A percentile compares a stretch with the other conserved stretches of the same genome.
These are phyloP conservation scores for Pygathrix nemaeus DNA, from an alignment of 2,113 vertebrate species.

Conservation along the genomic window DNA sequence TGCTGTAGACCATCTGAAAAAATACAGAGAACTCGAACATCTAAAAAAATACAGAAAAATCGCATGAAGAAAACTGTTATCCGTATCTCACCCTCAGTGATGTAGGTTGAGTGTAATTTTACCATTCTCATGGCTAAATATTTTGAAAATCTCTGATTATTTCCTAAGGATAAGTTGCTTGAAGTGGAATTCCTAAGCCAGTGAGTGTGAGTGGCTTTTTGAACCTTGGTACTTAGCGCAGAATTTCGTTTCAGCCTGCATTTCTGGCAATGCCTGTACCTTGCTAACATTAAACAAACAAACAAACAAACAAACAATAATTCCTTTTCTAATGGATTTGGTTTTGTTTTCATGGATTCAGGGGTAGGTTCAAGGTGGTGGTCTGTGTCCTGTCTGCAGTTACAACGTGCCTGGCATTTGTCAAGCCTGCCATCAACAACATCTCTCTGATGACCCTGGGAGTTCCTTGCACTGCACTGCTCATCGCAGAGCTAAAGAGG, in stretches of 20 bases:
- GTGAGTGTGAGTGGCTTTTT: not conserved
- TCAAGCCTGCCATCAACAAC: constrained; percentile 97
- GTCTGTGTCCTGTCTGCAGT: constrained; percentile 94
- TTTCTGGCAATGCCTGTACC: not conserved
- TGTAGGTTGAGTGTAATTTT: not conserved
- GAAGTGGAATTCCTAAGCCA: not conserved
- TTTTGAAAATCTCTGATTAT: constrained; percentile 5
- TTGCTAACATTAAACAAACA: not conserved
- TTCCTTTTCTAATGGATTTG: constrained; percentile 8
- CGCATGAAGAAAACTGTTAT: not conserved
- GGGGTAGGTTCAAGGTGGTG: constrained; percentile 95
- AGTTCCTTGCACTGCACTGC: constrained; percentile 93
- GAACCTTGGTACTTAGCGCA: not conserved
- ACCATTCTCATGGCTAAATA: not conserved
- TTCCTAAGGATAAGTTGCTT: not conserved
- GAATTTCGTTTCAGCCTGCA: not conserved
- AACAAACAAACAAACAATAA: not conserved
- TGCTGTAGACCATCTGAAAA: not conserved
- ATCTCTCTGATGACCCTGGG: constrained; percentile 96
- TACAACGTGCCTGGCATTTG: constrained; percentile 94
- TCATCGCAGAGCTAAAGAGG: constrained; percentile 96
- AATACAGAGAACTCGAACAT: not conserved
- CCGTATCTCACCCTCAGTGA: not conserved
- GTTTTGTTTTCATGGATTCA: constrained; percentile 71
- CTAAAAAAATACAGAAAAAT: not conserved